Percentiles rank a stretch among this genome's conserved stretches.
Evolutionary conservation across 2,113 vertebrate species (phyloP).

Genomic region (Elephantulus edwardii): DNA sequence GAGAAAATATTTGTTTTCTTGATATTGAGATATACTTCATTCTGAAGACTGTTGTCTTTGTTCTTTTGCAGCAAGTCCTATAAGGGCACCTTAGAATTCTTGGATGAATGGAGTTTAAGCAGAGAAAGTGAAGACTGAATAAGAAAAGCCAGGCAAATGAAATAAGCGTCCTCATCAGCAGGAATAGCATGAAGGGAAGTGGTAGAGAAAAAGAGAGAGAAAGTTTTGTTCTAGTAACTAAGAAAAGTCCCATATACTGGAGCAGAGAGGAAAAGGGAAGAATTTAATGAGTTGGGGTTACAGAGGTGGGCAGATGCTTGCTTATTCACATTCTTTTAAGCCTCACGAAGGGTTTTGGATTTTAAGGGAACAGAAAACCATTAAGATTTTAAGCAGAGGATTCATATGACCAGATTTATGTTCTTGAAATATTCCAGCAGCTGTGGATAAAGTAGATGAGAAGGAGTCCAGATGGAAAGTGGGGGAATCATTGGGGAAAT

Average conservation of each 20-base stretch:
- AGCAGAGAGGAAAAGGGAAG: background rate
- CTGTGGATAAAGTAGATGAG: background rate
- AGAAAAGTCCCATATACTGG: background rate
- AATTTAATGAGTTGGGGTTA: background rate
- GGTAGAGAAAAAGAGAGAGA: background rate
- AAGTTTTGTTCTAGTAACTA: background rate
- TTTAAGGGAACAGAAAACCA: background rate
- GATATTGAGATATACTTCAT: no score
- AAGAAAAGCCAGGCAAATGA: background rate
- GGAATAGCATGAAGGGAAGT: fast-evolving
- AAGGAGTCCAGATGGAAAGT: background rate
- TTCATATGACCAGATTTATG: background rate
- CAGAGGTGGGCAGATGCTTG: background rate
- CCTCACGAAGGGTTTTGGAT: background rate
- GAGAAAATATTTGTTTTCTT: no score
- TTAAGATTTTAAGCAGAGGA: background rate
- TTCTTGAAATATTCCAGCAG: background rate
- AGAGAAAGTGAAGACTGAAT: background rate
- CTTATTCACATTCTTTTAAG: background rate
- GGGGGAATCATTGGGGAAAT: background rate
- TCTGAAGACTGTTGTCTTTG: no score
- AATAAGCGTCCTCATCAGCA: background rate
- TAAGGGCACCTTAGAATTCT: fast-evolving
- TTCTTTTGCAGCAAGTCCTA: no score
- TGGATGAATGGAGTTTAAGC: background rate